Evolutionary conservation across 2,888 invertebrate genomes (phyloP).

Genomic region (Cynaeus angustus): DNA sequence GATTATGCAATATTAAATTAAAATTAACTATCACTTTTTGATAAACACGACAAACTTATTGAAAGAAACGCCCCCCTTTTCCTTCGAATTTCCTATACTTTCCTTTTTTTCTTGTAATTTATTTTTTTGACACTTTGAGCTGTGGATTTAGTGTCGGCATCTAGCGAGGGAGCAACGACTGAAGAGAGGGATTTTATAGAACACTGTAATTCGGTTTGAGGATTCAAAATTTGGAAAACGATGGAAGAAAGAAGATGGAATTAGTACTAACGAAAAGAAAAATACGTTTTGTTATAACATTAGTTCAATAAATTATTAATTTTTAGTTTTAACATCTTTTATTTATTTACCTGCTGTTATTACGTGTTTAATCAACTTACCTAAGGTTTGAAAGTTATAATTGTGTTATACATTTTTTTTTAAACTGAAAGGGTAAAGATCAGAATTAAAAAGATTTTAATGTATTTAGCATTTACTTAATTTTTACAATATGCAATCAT

Average conservation of each 20-base stretch:
- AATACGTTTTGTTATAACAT: too few relatives aligned
- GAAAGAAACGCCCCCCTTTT: background rate
- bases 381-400: too few relatives aligned
- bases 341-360: too few relatives aligned
- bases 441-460: conserved; percentile 68
- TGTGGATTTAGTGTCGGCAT: background rate
- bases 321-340: too few relatives aligned
- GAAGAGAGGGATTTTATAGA: too few relatives aligned
- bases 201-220: too few relatives aligned
- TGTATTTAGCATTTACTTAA: conserved; percentile 72
- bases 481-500: conserved; percentile 72
- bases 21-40: background rate
- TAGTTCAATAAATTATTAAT: too few relatives aligned
- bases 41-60: background rate
- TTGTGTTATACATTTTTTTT: background rate
- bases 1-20: background rate
- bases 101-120: background rate
- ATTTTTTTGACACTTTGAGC: background rate
- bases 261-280: too few relatives aligned
- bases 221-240: too few relatives aligned
- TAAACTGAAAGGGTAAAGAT: conserved; percentile 31
- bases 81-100: background rate
- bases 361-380: too few relatives aligned
- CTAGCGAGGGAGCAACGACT: background rate
- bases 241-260: too few relatives aligned